A percentile compares a stretch with the other conserved stretches of the same genome.
phyloP scores from a whole-genome alignment of 2,113 vertebrate species.

The Hassar affinis region DNA sequence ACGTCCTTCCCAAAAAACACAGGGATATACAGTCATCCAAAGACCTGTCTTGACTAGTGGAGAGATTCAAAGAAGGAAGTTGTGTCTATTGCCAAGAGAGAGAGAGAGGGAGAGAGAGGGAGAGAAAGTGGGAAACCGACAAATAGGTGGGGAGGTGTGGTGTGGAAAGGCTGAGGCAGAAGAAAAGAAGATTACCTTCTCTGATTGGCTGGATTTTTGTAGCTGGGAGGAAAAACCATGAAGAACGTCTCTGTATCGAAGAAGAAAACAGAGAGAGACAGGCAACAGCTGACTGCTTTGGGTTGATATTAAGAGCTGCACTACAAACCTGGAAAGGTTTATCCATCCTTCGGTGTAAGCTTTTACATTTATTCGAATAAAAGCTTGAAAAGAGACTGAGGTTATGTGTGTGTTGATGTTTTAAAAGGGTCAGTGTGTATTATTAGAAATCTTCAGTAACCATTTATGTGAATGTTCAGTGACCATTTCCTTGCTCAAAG shows the following conservation, averaged over 20 bases:
- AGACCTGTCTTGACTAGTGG: constrained; percentile 36
- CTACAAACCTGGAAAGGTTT: constrained; percentile 18
- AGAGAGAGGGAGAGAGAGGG: not conserved
- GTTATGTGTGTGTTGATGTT: not conserved
- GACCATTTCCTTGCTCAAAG: not conserved
- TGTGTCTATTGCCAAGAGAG: not conserved
- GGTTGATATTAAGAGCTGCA: constrained; percentile 1
- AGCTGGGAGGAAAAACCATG: constrained; percentile 6
- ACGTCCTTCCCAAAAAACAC: not conserved
- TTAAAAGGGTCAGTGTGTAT: not conserved
- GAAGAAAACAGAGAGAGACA: constrained; percentile 16
- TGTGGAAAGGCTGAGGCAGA: constrained; percentile 21
- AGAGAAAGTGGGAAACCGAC: not conserved
- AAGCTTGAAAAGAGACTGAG: not conserved
- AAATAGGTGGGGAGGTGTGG: constrained; percentile 13
- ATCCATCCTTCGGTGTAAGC: not conserved
- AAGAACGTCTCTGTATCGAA: constrained; percentile 1
- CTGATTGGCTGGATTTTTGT: constrained; percentile 31
- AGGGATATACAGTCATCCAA: not conserved
- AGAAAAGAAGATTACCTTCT: not conserved
- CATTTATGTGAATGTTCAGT: not conserved
- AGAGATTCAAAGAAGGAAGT: constrained; percentile 15
- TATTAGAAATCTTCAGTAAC: not conserved
- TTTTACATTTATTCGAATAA: not conserved
- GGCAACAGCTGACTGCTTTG: not conserved